Conservation (phyloP, 2,797 vertebrate species). For the Eurystomus glaucurus region DNA sequence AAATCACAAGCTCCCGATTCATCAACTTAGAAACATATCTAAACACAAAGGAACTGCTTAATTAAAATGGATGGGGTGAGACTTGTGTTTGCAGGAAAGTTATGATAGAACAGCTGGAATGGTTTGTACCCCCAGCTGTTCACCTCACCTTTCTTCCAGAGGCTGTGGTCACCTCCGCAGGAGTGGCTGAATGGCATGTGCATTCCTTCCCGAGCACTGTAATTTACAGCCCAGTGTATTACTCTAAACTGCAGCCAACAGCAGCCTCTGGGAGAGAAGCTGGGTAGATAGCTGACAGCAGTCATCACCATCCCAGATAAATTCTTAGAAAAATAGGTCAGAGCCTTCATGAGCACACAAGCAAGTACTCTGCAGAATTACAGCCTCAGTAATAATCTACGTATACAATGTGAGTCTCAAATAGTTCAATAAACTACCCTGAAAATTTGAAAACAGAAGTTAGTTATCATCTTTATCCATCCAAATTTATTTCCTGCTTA, state of each 20-base stretch:
- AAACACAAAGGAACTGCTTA: neutral
- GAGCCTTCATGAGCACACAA: neutral
- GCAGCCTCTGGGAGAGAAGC: neutral
- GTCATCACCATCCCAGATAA: neutral
- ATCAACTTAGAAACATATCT: neutral
- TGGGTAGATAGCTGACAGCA: neutral
- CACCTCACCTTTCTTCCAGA: neutral
- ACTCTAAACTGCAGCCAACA: neutral
- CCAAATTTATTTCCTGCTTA: neutral
- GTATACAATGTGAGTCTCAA: rapidly evolving
- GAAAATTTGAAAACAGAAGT: neutral
- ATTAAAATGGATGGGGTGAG: conserved; percentile 28
- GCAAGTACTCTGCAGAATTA: neutral
- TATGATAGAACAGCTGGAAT: neutral
- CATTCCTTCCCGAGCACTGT: neutral
- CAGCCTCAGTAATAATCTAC: neutral
- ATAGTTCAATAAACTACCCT: neutral
- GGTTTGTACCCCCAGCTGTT: neutral
- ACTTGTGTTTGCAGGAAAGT: neutral
- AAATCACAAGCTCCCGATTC: conserved; percentile 16
- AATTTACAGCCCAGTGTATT: neutral
- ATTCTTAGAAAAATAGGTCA: conserved; percentile 49
- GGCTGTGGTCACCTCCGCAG: conserved; percentile 1
- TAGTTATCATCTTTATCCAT: neutral
- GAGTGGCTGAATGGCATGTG: neutral